A percentile compares a stretch with the other conserved stretches of the same genome.
These are phyloP conservation scores for Malacoctenus gilli DNA, from an alignment of 2,797 vertebrate species.

Conservation along the genomic window DNA sequence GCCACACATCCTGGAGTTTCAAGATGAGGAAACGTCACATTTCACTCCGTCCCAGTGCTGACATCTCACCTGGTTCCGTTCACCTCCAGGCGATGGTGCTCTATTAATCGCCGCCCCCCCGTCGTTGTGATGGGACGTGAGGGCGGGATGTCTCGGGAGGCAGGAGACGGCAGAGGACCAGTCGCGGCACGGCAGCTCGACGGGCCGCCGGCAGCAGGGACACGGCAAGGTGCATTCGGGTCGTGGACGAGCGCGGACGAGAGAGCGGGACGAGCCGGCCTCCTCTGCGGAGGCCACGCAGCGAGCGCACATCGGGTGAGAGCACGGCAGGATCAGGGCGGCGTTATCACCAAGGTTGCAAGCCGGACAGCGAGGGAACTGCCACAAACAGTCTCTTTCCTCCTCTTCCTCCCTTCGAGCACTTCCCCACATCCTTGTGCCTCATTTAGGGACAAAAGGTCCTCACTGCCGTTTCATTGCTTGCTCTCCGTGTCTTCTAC, in stretches of 20 bases:
- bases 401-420: conserved; percentile 11
- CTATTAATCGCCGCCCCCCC: not conserved
- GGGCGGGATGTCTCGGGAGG: conserved; percentile 68
- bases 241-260: not conserved
- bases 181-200: conserved; percentile 76
- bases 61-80: conserved; percentile 37
- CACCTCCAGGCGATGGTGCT: not conserved
- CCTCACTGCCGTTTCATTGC: conserved; percentile 34
- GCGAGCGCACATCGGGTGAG: conserved; percentile 69
- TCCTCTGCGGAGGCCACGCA: conserved; percentile 56
- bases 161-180: conserved; percentile 68
- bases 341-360: conserved; percentile 48
- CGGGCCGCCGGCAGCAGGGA: conserved; percentile 59
- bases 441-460: not conserved
- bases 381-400: conserved; percentile 20
- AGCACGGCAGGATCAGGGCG: conserved; percentile 75
- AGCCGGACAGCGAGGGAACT: conserved; percentile 58
- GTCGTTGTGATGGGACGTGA: conserved; percentile 18
- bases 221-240: conserved; percentile 63
- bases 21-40: too few relatives aligned
- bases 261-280: not conserved
- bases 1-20: too few relatives aligned
- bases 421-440: not conserved
- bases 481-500: too few relatives aligned
- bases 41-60: too few relatives aligned